Conservation (phyloP, 2,113 vertebrate genomes). For the Orientallactaga bullata region DNA sequence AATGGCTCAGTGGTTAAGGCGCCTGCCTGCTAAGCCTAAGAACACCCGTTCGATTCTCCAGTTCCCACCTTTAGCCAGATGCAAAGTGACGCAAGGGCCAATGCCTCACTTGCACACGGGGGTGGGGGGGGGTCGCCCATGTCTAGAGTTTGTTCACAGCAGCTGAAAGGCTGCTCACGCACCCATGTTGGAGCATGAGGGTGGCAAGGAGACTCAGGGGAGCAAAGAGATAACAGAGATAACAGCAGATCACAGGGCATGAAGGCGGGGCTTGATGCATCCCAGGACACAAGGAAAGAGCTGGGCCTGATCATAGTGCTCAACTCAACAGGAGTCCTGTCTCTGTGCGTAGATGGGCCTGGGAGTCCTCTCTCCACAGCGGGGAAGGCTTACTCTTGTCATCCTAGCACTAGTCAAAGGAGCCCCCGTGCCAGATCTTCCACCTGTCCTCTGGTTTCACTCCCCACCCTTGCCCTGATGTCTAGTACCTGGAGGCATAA, state of each 20-base stretch:
- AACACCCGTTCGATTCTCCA: too few species aligned
- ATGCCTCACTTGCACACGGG: too few species aligned
- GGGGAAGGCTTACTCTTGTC: neutral
- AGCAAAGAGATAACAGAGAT: neutral
- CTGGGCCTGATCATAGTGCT: rapidly evolving
- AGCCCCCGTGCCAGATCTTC: neutral
- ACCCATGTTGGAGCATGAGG: neutral
- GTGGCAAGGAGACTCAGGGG: neutral
- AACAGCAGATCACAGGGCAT: too few species aligned
- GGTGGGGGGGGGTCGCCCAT: too few species aligned
- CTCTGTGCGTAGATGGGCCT: neutral
- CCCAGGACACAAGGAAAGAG: neutral
- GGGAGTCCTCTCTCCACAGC: neutral
- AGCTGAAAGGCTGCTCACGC: too few species aligned
- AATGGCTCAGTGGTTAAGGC: too few species aligned
- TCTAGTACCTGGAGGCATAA: neutral
- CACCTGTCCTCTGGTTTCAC: neutral
- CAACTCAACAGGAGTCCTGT: neutral
- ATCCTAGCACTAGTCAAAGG: neutral
- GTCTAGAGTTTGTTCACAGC: too few species aligned
- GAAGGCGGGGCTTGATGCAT: rapidly evolving
- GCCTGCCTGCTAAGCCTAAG: too few species aligned
- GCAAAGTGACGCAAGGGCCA: too few species aligned
- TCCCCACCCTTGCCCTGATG: neutral
- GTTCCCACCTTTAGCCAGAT: too few species aligned